Base-by-base conservation (phyloP, 2,113 vertebrate genomes). In the Otus sunia region DNA sequence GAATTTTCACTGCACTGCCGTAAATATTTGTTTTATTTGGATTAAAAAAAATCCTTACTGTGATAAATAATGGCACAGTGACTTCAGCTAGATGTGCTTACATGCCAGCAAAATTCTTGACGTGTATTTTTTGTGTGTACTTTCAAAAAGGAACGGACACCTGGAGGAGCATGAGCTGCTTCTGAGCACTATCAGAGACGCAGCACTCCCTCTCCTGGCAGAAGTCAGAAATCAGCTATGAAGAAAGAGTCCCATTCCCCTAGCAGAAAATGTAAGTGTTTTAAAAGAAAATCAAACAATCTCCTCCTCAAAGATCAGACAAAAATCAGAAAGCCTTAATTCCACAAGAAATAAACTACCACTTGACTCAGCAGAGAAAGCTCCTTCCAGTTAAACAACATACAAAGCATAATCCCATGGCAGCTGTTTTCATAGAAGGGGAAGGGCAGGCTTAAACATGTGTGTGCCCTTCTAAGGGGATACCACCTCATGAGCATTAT, bases 191-290 rank as follows among this genome's bases (percentile, higher is more conserved):
- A 9, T 1, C 75, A 78, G 29, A 73, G 73, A 34, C 0, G 4
- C 60, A 86, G 92, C 50, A 3, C 94, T 91, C 95, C 96, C 95
- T 92, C 96, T 96, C 53, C 87, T 93, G 96, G 93, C 66, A 66
- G 60, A 19, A 91, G 36, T 26, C 58, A 60, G 69, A 59, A 55
- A 64, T 26, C 21, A 71, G 39, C 79, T 7, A 20, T 27, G 17
- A 83, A 56, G 29, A 77, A 39, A 53, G 4, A 69, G 17, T 29
- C 63, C 34, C 43, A 7, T 69, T 56, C 30, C 30, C 21, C 5
- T 20, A 15, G 55, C 29, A 66, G 26, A 76, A 78, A 37, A 18
- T 11, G 5, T 43, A 41, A 25, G 77, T 53, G n/a, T 37, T 34
- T 15, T 29, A 45, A 80, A 47, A 56, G 21, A 59, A 59, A 19